Percentiles rank a stretch among this genome's conserved stretches.
Evolutionary conservation across 2,113 vertebrate genomes (phyloP).

Genomic region (Blennius ocellaris): DNA sequence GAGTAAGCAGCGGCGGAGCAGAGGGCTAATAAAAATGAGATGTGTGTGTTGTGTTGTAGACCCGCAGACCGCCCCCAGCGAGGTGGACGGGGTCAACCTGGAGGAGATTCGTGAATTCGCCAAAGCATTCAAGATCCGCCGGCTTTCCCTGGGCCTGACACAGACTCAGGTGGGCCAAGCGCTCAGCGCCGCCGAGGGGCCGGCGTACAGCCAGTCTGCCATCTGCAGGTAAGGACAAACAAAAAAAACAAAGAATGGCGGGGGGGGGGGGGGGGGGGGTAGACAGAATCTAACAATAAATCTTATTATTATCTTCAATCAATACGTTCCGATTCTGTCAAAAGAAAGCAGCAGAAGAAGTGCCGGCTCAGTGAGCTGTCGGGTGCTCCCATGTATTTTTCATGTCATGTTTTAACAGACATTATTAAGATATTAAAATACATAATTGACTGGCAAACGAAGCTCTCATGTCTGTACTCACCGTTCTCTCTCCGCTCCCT

Average conservation of each 20-base stretch:
- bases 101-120: constrained; percentile 99
- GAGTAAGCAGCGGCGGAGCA: constrained; percentile 31
- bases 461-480: constrained; percentile 40
- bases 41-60: constrained; percentile 83
- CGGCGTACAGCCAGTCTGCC: constrained; percentile 99
- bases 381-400: constrained; percentile 63
- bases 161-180: constrained; percentile 99
- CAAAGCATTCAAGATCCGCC: constrained; percentile 99
- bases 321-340: constrained; percentile 45
- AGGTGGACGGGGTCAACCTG: constrained; percentile 99
- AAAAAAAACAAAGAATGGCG: constrained; percentile 2
- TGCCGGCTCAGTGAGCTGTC: constrained; percentile 38
- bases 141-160: constrained; percentile 98
- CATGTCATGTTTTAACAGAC: constrained; percentile 48
- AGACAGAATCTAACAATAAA: background rate
- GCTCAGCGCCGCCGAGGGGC: constrained; percentile 96
- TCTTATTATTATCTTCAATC: background rate
- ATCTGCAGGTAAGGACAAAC: constrained; percentile 95
- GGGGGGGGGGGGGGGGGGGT: too few species aligned
- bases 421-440: constrained; percentile 76
- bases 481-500: constrained; percentile 14
- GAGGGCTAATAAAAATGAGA: constrained; percentile 65
- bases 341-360: constrained; percentile 11
- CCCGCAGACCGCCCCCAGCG: constrained; percentile 94
- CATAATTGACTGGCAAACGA: constrained; percentile 64